Evolutionary conservation across 1,140 invertebrate species (phyloP).

Genomic region (Drosophila albomicans): DNA sequence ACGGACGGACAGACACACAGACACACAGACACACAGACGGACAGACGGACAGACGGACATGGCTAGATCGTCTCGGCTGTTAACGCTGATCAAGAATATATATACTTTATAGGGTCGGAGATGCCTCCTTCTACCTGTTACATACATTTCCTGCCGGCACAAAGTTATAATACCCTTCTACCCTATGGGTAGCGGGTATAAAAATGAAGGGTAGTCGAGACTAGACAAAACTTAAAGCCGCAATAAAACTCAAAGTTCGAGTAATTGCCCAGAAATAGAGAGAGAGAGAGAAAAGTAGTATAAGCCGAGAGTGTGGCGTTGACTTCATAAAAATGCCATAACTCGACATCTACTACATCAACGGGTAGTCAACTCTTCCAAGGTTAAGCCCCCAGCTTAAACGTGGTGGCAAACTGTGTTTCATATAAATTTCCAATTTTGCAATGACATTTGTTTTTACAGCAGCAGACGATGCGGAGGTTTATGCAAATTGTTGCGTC

Average conservation of each 20-base stretch:
- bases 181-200: too few relatives aligned
- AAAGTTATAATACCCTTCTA: too few relatives aligned
- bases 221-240: slow-evolving; percentile 26
- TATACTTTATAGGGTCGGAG: too few relatives aligned
- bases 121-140: too few relatives aligned
- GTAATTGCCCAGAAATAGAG: slow-evolving; percentile 58
- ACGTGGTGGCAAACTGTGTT: not conserved
- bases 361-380: slow-evolving; percentile 10
- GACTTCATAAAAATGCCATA: slow-evolving; percentile 73
- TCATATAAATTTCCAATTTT: slow-evolving; percentile 71
- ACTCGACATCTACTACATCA: slow-evolving; percentile 36
- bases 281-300: too few relatives aligned
- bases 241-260: slow-evolving; percentile 69
- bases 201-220: not conserved
- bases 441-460: slow-evolving; percentile 68
- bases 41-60: too few relatives aligned
- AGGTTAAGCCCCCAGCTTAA: slow-evolving; percentile 5
- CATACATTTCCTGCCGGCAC: too few relatives aligned
- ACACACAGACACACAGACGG: too few relatives aligned
- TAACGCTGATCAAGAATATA: too few relatives aligned
- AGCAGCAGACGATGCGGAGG: slow-evolving; percentile 51
- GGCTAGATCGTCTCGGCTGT: too few relatives aligned
- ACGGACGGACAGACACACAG: too few relatives aligned
- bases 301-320: slow-evolving; percentile 11
- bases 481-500: slow-evolving; percentile 69